Percentiles rank a stretch among this genome's conserved stretches.
These are phyloP conservation scores for Bellardia pandia DNA, from an alignment of 2,888 invertebrate genomes.

Conservation along the genomic window DNA sequence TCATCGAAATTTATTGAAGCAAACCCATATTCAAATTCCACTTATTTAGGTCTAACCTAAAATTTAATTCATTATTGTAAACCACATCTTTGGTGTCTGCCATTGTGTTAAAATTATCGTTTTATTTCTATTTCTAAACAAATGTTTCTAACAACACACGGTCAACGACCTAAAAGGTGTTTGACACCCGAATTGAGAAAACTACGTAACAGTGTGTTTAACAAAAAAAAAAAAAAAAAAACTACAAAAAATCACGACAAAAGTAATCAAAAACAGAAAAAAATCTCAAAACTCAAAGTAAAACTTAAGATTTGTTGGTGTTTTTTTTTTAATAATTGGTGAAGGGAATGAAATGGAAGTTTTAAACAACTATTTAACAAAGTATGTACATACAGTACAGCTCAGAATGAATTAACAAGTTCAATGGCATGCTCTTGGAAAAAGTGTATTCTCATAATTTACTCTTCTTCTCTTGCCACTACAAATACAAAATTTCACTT, in stretches of 20 bases:
- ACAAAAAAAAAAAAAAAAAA: constrained; percentile 15
- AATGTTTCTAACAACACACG: constrained; percentile 31
- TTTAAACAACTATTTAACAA: constrained; percentile 28
- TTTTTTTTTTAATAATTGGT: constrained; percentile 52
- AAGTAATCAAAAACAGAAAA: constrained; percentile 28
- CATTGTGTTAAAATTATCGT: constrained; percentile 32
- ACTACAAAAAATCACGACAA: constrained; percentile 1
- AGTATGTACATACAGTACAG: constrained; percentile 17
- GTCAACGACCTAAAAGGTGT: constrained; percentile 70
- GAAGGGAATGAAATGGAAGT: constrained; percentile 43
- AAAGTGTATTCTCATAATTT: constrained; percentile 51
- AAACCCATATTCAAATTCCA: neutral
- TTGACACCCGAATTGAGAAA: constrained; percentile 65
- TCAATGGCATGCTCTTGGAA: constrained; percentile 68
- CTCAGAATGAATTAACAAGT: constrained; percentile 61
- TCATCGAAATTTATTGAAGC: neutral
- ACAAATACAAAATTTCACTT: constrained; percentile 70
- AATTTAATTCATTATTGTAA: constrained; percentile 29
- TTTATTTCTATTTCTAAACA: constrained; percentile 24
- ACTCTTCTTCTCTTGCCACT: constrained; percentile 57
- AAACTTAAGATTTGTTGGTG: constrained; percentile 10
- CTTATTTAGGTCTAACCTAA: constrained; percentile 3
- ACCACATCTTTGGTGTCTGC: neutral
- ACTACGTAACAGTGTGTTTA: constrained; percentile 68
- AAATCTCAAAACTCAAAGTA: constrained; percentile 30